Conservation (phyloP, 2,797 vertebrate genomes). For the Oreortyx pictus region DNA sequence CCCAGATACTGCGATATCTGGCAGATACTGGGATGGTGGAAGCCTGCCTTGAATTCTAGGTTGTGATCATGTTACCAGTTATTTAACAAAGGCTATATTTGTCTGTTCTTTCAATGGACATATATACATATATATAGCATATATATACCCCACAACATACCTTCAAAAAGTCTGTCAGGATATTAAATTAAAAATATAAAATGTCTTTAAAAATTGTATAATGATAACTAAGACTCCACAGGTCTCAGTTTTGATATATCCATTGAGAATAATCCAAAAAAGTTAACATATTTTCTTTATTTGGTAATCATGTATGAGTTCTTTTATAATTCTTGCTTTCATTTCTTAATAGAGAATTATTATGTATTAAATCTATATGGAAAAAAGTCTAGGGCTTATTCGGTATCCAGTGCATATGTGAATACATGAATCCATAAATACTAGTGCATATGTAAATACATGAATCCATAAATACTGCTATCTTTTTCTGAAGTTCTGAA, state of each 20-base stretch:
- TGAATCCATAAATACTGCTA: accelerated
- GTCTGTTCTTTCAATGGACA: not conserved
- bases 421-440: not conserved
- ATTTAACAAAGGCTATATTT: not conserved
- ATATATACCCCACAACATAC: not conserved
- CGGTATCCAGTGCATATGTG: too few relatives aligned
- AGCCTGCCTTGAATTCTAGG: not conserved
- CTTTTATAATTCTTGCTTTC: not conserved
- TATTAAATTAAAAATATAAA: not conserved
- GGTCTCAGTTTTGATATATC: not conserved
- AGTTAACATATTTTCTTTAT: not conserved
- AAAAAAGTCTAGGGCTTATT: not conserved
- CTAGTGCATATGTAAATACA: accelerated
- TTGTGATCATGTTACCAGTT: not conserved
- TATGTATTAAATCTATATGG: not conserved
- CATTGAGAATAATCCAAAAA: not conserved
- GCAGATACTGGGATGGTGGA: not conserved
- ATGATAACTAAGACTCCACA: not conserved
- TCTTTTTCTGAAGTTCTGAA: not conserved
- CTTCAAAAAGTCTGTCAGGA: not conserved
- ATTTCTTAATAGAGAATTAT: too few relatives aligned
- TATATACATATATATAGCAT: not conserved
- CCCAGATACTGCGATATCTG: not conserved
- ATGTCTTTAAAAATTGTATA: not conserved
- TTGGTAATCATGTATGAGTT: not conserved